phyloP scores from a whole-genome alignment of 2,113 vertebrate species.

The Acrocephalus arundinaceus region DNA sequence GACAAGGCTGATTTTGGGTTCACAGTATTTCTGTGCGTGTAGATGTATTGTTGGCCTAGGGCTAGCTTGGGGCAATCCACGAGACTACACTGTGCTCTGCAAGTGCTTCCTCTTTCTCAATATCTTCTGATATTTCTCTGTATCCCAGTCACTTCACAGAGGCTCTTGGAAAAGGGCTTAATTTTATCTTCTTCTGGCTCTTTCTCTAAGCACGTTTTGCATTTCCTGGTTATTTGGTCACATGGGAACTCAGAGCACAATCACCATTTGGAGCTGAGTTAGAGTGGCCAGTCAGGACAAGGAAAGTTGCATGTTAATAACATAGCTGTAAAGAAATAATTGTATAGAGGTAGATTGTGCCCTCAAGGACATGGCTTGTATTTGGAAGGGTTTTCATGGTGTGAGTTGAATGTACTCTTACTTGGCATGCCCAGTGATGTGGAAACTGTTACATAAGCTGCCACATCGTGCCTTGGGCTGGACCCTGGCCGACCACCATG shows the following conservation, averaged over 20 bases:
- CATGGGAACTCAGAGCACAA: neutral
- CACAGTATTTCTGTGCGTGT: neutral
- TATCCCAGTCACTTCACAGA: neutral
- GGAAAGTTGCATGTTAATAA: neutral
- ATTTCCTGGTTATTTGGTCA: neutral
- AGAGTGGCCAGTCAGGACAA: neutral
- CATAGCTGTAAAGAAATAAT: neutral
- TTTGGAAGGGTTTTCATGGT: neutral
- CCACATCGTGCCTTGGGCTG: neutral
- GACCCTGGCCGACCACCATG: accelerated
- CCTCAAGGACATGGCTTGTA: neutral
- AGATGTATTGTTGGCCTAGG: neutral
- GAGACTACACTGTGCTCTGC: neutral
- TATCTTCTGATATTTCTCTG: neutral
- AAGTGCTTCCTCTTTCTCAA: neutral
- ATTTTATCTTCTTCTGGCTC: neutral
- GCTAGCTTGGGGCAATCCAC: neutral
- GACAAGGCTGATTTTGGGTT: neutral
- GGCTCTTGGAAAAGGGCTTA: neutral
- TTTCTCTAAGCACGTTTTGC: neutral
- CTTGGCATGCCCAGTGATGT: neutral
- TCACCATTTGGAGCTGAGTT: neutral
- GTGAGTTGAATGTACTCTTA: neutral
- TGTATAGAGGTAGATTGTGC: neutral
- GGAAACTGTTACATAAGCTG: neutral